phyloP scores from a whole-genome alignment of 1,140 invertebrate species.

The Ips nitidus region DNA sequence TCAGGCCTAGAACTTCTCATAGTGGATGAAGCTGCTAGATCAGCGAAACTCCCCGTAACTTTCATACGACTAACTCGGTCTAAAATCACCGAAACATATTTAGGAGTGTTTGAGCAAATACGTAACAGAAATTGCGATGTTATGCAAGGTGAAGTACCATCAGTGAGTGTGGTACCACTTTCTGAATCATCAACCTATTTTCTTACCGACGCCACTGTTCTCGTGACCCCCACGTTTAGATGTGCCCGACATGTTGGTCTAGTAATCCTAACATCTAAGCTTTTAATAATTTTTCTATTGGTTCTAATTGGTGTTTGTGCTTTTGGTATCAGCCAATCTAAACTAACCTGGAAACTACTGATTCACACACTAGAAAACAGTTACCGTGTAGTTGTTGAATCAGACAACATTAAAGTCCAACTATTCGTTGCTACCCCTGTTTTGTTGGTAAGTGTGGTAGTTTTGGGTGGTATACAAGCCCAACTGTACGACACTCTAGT shows the following conservation, averaged over 20 bases:
- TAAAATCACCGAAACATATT: too few relatives aligned
- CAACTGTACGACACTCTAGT: conserved; percentile 6
- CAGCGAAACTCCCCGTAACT: too few relatives aligned
- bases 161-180: not conserved
- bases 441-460: not conserved
- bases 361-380: too few relatives aligned
- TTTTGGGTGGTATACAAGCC: not conserved
- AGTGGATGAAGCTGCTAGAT: too few relatives aligned
- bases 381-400: too few relatives aligned
- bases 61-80: too few relatives aligned
- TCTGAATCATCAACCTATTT: too few relatives aligned
- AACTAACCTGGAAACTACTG: too few relatives aligned
- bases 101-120: not conserved
- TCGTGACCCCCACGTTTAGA: not conserved
- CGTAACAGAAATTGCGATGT: not conserved
- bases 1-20: too few relatives aligned
- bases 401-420: too few relatives aligned
- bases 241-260: not conserved
- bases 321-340: too few relatives aligned
- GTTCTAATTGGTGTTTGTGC: not conserved
- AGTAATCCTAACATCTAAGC: not conserved
- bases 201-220: not conserved
- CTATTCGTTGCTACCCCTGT: not conserved
- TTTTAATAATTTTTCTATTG: not conserved
- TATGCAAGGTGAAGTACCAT: not conserved